A percentile compares a stretch with the other conserved stretches of the same genome.
phyloP scores from a whole-genome alignment of 2,888 invertebrate genomes.

The Agonopterix alstromeriana region DNA sequence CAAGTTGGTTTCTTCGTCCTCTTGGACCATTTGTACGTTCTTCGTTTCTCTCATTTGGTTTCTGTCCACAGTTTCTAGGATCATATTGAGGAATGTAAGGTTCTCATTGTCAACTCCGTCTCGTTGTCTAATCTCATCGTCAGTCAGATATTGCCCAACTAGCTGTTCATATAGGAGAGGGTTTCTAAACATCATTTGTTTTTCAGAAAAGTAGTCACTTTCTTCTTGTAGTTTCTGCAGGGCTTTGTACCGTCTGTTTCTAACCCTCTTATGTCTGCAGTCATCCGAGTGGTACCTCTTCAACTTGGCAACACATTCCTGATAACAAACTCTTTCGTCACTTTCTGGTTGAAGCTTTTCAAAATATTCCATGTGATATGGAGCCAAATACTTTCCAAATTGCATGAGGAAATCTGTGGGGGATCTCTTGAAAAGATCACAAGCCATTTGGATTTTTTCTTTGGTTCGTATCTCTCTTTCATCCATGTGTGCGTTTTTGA shows the following conservation, averaged over 20 bases:
- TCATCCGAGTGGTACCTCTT: conserved; percentile 71
- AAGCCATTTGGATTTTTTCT: conserved; percentile 84
- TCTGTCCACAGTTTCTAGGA: conserved; percentile 88
- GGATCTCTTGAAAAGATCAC: conserved; percentile 79
- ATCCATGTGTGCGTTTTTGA: conserved; percentile 89
- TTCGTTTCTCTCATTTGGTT: conserved; percentile 79
- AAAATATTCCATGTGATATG: conserved; percentile 84
- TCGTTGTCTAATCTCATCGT: conserved; percentile 82
- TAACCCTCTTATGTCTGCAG: conserved; percentile 73
- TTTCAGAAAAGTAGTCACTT: conserved; percentile 91
- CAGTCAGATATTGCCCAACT: conserved; percentile 89
- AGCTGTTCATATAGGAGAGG: conserved; percentile 93
- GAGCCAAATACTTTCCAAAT: conserved; percentile 84
- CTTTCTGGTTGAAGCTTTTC: conserved; percentile 39
- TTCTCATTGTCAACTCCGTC: conserved; percentile 77
- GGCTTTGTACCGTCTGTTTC: conserved; percentile 90
- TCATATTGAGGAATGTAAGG: conserved; percentile 83
- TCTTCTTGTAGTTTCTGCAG: conserved; percentile 83
- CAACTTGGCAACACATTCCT: conserved; percentile 80
- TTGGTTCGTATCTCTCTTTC: conserved; percentile 82
- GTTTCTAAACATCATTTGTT: conserved; percentile 94
- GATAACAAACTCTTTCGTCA: conserved; percentile 71
- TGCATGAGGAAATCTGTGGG: conserved; percentile 84
- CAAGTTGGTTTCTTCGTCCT: conserved; percentile 30
- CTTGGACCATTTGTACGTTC: conserved; percentile 78